Base-by-base conservation (phyloP, 2,888 invertebrate species). In the Thecophora atra region DNA sequence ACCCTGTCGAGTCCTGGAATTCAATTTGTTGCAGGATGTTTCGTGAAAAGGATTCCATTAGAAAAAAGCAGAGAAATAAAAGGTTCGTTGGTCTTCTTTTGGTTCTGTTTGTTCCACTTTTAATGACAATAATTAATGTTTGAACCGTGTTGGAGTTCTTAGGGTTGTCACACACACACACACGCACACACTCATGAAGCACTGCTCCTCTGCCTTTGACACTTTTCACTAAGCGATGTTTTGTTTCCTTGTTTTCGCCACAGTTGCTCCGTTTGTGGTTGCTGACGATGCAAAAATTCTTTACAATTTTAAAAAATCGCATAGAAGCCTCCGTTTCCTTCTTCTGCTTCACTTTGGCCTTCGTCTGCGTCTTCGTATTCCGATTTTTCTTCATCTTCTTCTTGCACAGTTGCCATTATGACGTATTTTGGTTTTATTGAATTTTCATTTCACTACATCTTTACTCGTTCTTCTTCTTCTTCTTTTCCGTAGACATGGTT, bases 91-190 rank as follows among this genome's bases (percentile, higher is more conserved):
- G 6, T 17, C 56, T 56, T 19, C 21, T 66, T 24, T 66, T 52
- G 47, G 24, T 19, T 51, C 52, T 19, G 7, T 58, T 44, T 69
- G 62, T 69, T 69, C 21, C 51, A 37, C 30, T 69, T 51, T 70
- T 62, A 70, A 70, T 70, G 62, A 52, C 70, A 62, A 62, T 60
- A 70, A 70, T 62, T 70, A 70, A 70, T 52, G 51, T 63, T 63
- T 70, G 52, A 52, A 42, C 24, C 63, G 19, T 62, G 62, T 63
- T 47, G 42, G 62, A 58, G 54, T 26, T 51, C 4, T 2, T 54
- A 70, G 62, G 26, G 52, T 63, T 70, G 30, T 28, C 28, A 30
- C 11, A 26, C 7, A 3, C n/a, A 44, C 11, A 42, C 7, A 11
- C 7, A 26, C 24, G 17, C 28, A 58, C 26, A 42, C 6, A 30